phyloP scores from a whole-genome alignment of 1,140 invertebrate genomes.

The Cotesia glomerata region DNA sequence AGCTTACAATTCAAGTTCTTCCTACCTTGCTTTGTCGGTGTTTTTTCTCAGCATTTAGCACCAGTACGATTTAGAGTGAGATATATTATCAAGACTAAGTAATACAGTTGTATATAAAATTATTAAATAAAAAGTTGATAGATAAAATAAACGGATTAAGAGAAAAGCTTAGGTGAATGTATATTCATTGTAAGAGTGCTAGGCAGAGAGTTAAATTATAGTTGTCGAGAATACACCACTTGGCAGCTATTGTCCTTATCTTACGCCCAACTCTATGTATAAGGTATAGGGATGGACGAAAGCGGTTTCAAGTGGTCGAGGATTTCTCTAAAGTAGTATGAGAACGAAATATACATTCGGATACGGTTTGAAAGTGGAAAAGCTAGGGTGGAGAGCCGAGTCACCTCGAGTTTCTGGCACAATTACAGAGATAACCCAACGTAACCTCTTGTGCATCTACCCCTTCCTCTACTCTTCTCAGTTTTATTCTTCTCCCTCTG shows the following conservation, averaged over 20 bases:
- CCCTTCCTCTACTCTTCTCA: not conserved
- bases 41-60: too few species aligned
- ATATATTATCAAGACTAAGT: not conserved
- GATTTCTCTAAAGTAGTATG: constrained; percentile 4
- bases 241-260: constrained; percentile 47
- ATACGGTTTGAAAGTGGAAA: constrained; percentile 21
- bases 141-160: constrained; percentile 6
- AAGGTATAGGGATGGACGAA: constrained; percentile 16
- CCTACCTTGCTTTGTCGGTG: too few species aligned
- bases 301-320: constrained; percentile 21
- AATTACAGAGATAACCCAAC: constrained; percentile 34
- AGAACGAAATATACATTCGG: constrained; percentile 23
- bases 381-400: constrained; percentile 15
- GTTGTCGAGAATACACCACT: constrained; percentile 33
- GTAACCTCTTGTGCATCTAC: constrained; percentile 1
- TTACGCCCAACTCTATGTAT: not conserved
- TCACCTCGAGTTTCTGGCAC: constrained; percentile 23
- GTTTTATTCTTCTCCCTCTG: constrained; percentile 3
- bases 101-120: not conserved
- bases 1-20: not conserved
- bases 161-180: constrained; percentile 5
- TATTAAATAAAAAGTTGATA: not conserved
- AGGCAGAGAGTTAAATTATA: constrained; percentile 22
- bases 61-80: not conserved
- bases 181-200: constrained; percentile 6